phyloP scores from a whole-genome alignment of 1,140 invertebrate species.

The Drosophila eugracilis region DNA sequence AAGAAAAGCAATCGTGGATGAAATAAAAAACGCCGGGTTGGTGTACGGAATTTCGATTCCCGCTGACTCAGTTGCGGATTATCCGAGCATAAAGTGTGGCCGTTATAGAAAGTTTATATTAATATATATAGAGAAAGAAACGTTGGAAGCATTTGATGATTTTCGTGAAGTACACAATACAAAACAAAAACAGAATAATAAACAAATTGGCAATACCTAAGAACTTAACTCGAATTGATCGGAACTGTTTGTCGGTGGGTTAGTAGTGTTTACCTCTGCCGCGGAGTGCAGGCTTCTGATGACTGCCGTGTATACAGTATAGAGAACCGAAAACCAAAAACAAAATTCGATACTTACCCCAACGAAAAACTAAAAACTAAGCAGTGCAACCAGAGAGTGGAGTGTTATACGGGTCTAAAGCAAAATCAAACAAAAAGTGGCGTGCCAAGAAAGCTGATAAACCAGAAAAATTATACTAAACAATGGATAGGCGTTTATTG shows the following conservation, averaged over 20 bases:
- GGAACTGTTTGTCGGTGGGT: conserved; percentile 40
- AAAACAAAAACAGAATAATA: conserved; percentile 22
- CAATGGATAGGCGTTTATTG: conserved; percentile 60
- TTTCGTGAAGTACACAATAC: conserved; percentile 65
- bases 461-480: conserved; percentile 36
- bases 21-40: conserved; percentile 12
- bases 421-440: conserved; percentile 18
- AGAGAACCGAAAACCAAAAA: conserved; percentile 20
- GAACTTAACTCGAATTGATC: conserved; percentile 39
- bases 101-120: conserved; percentile 4
- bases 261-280: conserved; percentile 54
- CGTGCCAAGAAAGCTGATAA: conserved; percentile 28
- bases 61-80: conserved; percentile 1
- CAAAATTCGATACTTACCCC: conserved; percentile 66
- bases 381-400: conserved; percentile 33
- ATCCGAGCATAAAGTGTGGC: not conserved
- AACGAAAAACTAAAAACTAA: conserved; percentile 32
- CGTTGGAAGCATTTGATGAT: conserved; percentile 75
- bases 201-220: conserved; percentile 11
- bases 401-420: conserved; percentile 5
- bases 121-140: conserved; percentile 13
- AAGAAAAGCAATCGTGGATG: conserved; percentile 66
- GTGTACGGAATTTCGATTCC: conserved; percentile 4
- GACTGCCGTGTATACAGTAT: not conserved
- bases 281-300: conserved; percentile 15